A percentile compares a stretch with the other conserved stretches of the same genome.
Conservation (phyloP, 2,113 vertebrate species). For the Henicopernis longicauda region DNA sequence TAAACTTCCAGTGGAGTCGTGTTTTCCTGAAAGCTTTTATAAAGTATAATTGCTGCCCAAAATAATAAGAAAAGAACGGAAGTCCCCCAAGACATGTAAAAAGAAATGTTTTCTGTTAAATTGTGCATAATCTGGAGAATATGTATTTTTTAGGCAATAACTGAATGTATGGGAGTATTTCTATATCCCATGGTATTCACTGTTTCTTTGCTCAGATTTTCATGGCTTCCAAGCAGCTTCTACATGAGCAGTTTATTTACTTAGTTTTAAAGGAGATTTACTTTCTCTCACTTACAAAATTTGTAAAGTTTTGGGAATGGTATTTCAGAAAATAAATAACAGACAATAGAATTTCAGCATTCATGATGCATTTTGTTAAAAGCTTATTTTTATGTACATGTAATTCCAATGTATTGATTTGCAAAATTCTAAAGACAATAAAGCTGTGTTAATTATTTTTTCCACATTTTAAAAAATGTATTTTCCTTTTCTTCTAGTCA, state of each 20-base stretch:
- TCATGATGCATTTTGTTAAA: neutral
- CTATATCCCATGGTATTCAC: accelerated
- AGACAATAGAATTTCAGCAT: neutral
- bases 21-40: neutral
- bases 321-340: neutral
- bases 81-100: neutral
- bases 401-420: neutral
- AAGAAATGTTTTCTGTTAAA: neutral
- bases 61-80: neutral
- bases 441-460: neutral
- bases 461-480: neutral
- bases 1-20: neutral
- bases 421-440: neutral
- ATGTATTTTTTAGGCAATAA: neutral
- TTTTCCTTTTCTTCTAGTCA: conserved; percentile 83
- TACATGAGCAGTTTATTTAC: neutral
- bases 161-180: neutral
- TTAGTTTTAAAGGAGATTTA: neutral
- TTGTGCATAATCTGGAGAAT: neutral
- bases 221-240: neutral
- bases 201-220: neutral
- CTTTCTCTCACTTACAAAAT: neutral
- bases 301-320: neutral
- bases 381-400: neutral
- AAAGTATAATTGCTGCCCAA: neutral